These are phyloP conservation scores for Dendrocincla fuliginosa DNA, from an alignment of 2,797 vertebrate genomes.

Conservation along the genomic window DNA sequence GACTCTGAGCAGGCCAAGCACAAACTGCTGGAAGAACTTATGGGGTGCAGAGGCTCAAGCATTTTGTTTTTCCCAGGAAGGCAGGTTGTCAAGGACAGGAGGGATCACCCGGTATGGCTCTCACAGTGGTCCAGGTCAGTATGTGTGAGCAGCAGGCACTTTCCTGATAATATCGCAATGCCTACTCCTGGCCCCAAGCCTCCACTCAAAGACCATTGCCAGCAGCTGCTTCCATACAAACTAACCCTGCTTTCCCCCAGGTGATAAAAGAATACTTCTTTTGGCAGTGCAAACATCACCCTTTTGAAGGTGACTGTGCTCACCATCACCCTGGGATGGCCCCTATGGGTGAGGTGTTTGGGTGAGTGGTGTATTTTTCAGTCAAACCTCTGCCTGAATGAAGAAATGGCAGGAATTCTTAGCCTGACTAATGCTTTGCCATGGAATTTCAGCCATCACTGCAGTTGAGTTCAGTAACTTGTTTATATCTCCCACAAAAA, in stretches of 20 bases:
- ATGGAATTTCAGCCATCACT: background rate
- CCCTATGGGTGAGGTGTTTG: background rate
- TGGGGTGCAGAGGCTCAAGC: background rate
- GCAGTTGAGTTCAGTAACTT: background rate
- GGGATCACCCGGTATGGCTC: accelerated
- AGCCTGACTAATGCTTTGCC: background rate
- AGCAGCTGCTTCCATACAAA: background rate
- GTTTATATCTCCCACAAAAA: background rate
- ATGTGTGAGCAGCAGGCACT: background rate
- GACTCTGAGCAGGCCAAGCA: background rate
- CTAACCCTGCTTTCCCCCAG: accelerated
- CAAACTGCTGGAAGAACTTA: background rate
- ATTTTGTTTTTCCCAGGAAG: background rate
- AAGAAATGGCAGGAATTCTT: background rate
- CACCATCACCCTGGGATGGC: background rate
- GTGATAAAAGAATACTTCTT: background rate
- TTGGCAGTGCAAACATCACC: accelerated
- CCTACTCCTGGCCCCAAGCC: background rate
- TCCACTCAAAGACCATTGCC: background rate
- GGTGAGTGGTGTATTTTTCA: accelerated
- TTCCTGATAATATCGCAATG: background rate
- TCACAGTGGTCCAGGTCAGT: accelerated
- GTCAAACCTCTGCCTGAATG: background rate
- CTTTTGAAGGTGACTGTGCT: background rate
- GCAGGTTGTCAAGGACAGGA: background rate